phyloP scores from a whole-genome alignment of 2,797 vertebrate species.

The Sebastes trivittatus region DNA sequence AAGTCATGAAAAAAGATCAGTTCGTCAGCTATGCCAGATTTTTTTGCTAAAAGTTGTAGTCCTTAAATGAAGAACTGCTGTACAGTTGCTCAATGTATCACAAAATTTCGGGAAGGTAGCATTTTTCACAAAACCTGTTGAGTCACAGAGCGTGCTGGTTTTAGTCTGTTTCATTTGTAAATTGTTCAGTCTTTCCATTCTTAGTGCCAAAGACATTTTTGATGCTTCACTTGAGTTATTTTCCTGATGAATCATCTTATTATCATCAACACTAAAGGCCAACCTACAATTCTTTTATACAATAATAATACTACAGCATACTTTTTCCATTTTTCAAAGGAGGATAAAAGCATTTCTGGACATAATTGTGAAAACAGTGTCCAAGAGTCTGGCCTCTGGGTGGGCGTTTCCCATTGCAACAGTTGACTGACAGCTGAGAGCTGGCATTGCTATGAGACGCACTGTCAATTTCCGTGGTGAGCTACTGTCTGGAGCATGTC shows the following conservation, averaged over 20 bases:
- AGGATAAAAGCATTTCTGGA: neutral
- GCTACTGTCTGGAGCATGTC: neutral
- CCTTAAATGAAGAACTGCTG: neutral
- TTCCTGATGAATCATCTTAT: neutral
- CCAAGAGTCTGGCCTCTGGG: neutral
- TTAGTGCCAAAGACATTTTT: neutral
- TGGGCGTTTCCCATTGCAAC: neutral
- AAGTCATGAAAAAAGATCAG: neutral
- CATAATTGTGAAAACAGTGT: neutral
- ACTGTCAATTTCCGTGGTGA: neutral
- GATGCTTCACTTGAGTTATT: neutral
- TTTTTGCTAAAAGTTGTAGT: neutral
- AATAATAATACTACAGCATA: too few species aligned
- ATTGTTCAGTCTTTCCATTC: constrained; percentile 2
- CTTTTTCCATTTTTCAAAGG: neutral
- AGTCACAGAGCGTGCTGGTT: neutral
- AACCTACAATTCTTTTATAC: neutral
- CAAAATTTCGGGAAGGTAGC: neutral
- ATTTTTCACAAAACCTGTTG: neutral
- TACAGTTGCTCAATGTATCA: neutral
- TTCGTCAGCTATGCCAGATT: neutral
- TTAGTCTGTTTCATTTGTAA: neutral
- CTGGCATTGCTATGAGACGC: neutral
- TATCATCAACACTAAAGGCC: neutral
- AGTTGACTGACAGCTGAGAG: neutral